Evolutionary conservation across 2,888 invertebrate species (phyloP), one percentile per base, ranked within the genome.

Genomic region (Atherix ibis): DNA sequence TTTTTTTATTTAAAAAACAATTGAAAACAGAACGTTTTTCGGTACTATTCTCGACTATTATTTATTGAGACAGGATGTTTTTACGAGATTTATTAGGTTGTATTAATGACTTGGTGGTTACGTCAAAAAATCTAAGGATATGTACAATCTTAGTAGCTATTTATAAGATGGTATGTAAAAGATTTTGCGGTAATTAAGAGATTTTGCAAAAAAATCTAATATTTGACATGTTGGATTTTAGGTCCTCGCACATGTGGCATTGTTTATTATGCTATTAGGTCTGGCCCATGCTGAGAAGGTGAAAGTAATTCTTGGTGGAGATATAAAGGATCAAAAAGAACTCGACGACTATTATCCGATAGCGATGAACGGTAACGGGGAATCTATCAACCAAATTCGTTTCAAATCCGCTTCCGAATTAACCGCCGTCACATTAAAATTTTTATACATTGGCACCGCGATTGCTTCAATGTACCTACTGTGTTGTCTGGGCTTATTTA

Each of bases 211-310:
- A n/a, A n/a, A n/a, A n/a, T n/a, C n/a, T n/a, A n/a, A n/a, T n/a
- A n/a, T n/a, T n/a, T n/a, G n/a, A n/a, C n/a, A n/a, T n/a, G n/a
- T n/a, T n/a, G n/a, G n/a, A n/a, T n/a, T n/a, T n/a, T n/a, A 60
- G 60, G 44, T 60, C n/a, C 48, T 60, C 36, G 54, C 62, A 5
- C 58, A 57, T 37, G 48, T 58, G 12, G 38, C 56, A 17, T 44
- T 62, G 16, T 62, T 62, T 38, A 43, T 60, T 31, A 54, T 57
- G 31, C 40, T 59, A 4, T 42, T 62, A 36, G 56, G 57, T 8
- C 41, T 61, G 32, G 54, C 57, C 2, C 61, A 62, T 44, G 58
- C 58, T 18, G 59, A 60, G 36, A 53, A 62, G 48, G 58, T 58
- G 50, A 53, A 54, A 32, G 48, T 51, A 9, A 50, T 59, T 41